These are phyloP conservation scores for Harmothoe impar DNA, from an alignment of 2,888 invertebrate species.

Conservation along the genomic window DNA sequence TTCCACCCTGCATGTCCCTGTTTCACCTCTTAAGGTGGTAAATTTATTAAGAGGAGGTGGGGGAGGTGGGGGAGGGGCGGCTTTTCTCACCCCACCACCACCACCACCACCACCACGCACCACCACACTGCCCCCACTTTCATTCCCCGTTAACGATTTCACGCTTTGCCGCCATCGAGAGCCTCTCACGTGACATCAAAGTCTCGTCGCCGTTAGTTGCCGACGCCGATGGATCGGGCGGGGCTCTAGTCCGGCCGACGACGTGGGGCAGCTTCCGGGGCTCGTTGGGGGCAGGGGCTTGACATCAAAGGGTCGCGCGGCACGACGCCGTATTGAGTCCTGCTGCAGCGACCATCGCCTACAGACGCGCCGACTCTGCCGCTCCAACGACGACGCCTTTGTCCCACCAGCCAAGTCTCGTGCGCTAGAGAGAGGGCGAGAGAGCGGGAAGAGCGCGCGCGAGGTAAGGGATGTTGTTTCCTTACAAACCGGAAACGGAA, in stretches of 20 bases:
- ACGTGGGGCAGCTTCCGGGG: slow-evolving; percentile 1
- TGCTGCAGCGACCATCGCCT: not conserved
- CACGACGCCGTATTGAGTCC: slow-evolving; percentile 22
- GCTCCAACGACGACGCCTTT: slow-evolving; percentile 10
- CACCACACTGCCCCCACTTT: slow-evolving; percentile 1
- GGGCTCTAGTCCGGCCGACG: not conserved
- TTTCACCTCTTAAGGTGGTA: no score
- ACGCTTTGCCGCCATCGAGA: slow-evolving; percentile 37
- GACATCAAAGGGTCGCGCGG: not conserved
- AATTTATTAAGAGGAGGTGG: no score
- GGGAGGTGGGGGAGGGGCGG: not conserved
- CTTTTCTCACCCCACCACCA: not conserved
- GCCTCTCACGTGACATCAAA: slow-evolving; percentile 29
- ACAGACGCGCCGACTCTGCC: not conserved
- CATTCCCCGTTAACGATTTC: slow-evolving; percentile 4
- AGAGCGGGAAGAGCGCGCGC: not conserved
- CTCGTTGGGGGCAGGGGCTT: not conserved
- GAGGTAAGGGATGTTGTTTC: not conserved
- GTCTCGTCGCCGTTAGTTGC: not conserved
- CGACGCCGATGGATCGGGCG: not conserved
- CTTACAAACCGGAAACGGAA: slow-evolving; percentile 21
- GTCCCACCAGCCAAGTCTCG: not conserved
- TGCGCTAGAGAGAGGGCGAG: not conserved
- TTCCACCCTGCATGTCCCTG: no score
- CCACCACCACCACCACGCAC: not conserved